phyloP scores from a whole-genome alignment of 1,140 invertebrate species.

The Drosophila ficusphila region DNA sequence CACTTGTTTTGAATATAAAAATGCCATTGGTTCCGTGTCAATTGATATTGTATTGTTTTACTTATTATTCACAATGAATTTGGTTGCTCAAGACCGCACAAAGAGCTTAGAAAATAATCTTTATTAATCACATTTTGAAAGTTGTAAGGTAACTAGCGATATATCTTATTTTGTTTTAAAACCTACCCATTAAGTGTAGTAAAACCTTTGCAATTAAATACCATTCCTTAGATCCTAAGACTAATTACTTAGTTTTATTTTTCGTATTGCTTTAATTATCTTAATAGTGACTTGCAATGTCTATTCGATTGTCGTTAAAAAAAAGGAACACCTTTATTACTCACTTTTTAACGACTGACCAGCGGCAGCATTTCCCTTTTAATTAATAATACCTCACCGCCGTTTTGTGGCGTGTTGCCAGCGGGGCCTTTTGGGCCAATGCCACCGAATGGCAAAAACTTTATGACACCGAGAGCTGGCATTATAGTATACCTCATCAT shows the following conservation, averaged over 20 bases:
- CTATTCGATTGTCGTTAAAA: constrained; percentile 36
- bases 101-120: too few species aligned
- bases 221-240: not conserved
- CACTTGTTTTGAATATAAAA: constrained; percentile 36
- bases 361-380: constrained; percentile 38
- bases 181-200: not conserved
- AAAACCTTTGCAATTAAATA: not conserved
- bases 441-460: constrained; percentile 40
- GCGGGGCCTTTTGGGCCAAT: constrained; percentile 40
- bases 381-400: constrained; percentile 35
- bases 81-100: too few species aligned
- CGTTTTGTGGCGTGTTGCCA: constrained; percentile 30
- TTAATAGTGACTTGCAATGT: constrained; percentile 32
- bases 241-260: constrained; percentile 21
- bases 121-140: too few species aligned
- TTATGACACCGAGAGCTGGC: constrained; percentile 38
- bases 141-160: too few species aligned
- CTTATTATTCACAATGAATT: not conserved
- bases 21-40: constrained; percentile 25
- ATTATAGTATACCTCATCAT: constrained; percentile 31
- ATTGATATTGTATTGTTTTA: not conserved
- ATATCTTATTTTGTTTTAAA: too few species aligned
- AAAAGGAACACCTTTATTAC: constrained; percentile 37
- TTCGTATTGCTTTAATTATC: constrained; percentile 10
- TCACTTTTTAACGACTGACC: constrained; percentile 38